These are phyloP conservation scores for Eugnorisma glareosa DNA, from an alignment of 2,888 invertebrate genomes.

Conservation along the genomic window DNA sequence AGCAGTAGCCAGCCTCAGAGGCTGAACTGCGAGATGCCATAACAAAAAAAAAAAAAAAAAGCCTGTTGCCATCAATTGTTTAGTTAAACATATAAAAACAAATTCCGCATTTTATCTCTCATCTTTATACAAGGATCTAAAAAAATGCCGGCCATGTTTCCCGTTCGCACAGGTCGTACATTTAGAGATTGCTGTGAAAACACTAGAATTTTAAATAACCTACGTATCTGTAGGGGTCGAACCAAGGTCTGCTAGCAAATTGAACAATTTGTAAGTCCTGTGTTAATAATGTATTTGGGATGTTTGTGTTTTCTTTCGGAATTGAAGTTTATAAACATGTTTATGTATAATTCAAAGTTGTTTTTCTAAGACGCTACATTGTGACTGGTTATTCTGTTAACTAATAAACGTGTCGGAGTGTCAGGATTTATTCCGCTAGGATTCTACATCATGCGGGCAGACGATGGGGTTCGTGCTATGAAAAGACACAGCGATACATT, in stretches of 20 bases:
- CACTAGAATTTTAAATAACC: conserved; percentile 60
- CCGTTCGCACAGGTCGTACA: conserved; percentile 7
- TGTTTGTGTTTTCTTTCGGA: conserved; percentile 1
- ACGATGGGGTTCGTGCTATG: too few relatives aligned
- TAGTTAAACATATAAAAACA: too few relatives aligned
- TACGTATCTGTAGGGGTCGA: conserved; percentile 27
- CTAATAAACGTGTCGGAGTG: too few relatives aligned
- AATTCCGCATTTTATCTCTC: background rate
- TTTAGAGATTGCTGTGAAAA: conserved; percentile 48
- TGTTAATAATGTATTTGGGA: conserved; percentile 46
- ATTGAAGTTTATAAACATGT: background rate
- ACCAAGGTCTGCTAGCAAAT: conserved; percentile 39
- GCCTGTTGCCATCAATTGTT: too few relatives aligned
- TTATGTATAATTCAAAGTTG: background rate
- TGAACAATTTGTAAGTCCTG: conserved; percentile 36
- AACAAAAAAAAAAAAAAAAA: too few relatives aligned
- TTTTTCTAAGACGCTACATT: background rate
- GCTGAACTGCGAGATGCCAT: too few relatives aligned
- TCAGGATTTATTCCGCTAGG: too few relatives aligned
- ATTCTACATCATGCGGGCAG: too few relatives aligned
- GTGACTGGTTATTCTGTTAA: background rate
- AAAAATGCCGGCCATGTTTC: conserved; percentile 22
- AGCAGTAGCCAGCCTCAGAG: too few relatives aligned
- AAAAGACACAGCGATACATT: too few relatives aligned
- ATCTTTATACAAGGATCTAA: conserved; percentile 3